A percentile compares a stretch with the other conserved stretches of the same genome.
Evolutionary conservation across 1,140 invertebrate species (phyloP).

Genomic region (Drosophila prosaltans): DNA sequence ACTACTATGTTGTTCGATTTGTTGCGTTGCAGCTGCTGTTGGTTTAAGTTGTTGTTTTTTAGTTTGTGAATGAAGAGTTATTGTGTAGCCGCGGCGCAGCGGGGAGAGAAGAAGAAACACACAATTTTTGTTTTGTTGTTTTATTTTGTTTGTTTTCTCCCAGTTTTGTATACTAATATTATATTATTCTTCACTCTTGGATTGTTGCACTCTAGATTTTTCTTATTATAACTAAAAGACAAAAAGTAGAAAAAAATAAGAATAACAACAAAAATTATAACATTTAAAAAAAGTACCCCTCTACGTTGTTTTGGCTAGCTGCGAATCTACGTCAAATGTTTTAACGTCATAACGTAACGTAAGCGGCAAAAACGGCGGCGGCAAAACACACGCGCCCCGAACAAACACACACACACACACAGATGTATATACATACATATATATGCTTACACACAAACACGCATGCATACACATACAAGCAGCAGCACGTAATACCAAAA

Average conservation of each 20-base stretch:
- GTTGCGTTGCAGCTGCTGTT: conserved; percentile 5
- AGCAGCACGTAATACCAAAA: conserved; percentile 28
- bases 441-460: conserved; percentile 4
- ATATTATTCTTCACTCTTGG: neutral
- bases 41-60: neutral
- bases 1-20: neutral
- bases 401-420: conserved; percentile 35
- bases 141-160: neutral
- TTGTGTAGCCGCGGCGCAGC: neutral
- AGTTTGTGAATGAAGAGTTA: conserved; percentile 5
- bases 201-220: neutral
- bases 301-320: conserved; percentile 9
- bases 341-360: conserved; percentile 47
- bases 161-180: neutral
- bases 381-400: conserved; percentile 40
- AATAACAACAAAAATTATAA: conserved; percentile 5
- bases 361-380: conserved; percentile 37
- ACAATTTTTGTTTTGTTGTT: neutral
- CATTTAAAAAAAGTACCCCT: neutral
- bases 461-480: conserved; percentile 30
- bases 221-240: neutral
- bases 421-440: neutral
- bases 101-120: neutral
- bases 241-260: neutral
- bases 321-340: conserved; percentile 29